Evolutionary conservation across 2,797 vertebrate species (phyloP).

Genomic region (Poecilia wingei): DNA sequence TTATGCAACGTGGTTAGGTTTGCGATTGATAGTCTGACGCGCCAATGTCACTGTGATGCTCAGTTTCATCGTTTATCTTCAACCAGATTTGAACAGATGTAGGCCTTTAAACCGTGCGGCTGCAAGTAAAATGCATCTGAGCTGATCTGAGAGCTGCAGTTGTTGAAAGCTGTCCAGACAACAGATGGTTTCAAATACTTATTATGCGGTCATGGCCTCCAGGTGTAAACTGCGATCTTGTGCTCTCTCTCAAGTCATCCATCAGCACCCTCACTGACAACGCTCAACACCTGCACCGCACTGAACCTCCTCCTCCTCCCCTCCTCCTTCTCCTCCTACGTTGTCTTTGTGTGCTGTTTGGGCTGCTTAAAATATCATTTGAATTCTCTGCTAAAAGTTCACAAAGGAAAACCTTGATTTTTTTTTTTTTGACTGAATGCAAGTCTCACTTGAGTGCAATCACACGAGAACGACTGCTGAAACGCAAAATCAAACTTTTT

Average conservation of each 20-base stretch:
- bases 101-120: constrained; percentile 4
- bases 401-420: constrained; percentile 4
- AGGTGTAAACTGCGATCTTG: constrained; percentile 59
- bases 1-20: neutral
- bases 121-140: constrained; percentile 9
- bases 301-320: neutral
- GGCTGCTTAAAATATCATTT: neutral
- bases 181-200: constrained; percentile 30
- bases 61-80: constrained; percentile 13
- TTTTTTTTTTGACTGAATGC: neutral
- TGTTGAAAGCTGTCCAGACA: constrained; percentile 32
- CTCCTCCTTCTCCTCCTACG: too few species aligned
- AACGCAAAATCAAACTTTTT: constrained; percentile 38
- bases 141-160: constrained; percentile 43
- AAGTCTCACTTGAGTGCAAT: constrained; percentile 5
- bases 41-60: neutral
- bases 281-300: constrained; percentile 12
- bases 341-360: neutral
- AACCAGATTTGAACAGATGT: constrained; percentile 2
- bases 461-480: constrained; percentile 15
- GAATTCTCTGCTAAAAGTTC: neutral
- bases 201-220: constrained; percentile 39
- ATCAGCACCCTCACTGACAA: constrained; percentile 46
- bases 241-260: constrained; percentile 48
- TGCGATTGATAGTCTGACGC: neutral